Base-by-base conservation (phyloP, 2,888 invertebrate genomes). In the Lasioglossum vierecki region DNA sequence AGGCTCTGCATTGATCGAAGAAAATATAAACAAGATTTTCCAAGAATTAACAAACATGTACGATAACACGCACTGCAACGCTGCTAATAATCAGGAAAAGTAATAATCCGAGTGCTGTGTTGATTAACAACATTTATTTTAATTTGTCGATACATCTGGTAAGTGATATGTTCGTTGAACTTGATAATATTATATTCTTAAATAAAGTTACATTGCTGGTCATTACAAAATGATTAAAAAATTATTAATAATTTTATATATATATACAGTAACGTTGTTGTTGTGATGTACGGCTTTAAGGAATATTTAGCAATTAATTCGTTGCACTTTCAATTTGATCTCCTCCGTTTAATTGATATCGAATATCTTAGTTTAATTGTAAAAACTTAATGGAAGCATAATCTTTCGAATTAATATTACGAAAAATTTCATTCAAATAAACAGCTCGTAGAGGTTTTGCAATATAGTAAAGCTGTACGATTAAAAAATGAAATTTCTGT, bases 181-280 rank as follows among this genome's bases (percentile, higher is more conserved):
- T 82, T 71, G 70, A 71, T 60, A 60, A 71, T 82, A 77, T 75
- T 82, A 74, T 75, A 63, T 82, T 60, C 57, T 72, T 49, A 84
- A 82, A 78, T 75, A 82, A 84, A 71, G 71, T 71, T 83, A 84
- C 83, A 84, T 75, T 70, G 63, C 63, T 82, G 63, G 82, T 82
- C 63, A 35, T 78, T 82, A 83, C 63, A 78, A 82, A 75, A 75
- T 63, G 82, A 78, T 79, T 71, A 75, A 83, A 84, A 78, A 78
- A 71, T 78, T 82, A 78, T 53, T 75, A 78, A 75, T 75, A 74
- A 75, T 84, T 84, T 84, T 75, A 41, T 84, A 84, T 39, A 39
- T 39, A 39, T 84, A 83, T 75, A 84, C 80, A 83, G 53, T 63
- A 49, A 35, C 71, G 53, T 70, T 26, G 53, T 77, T 68, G 35